Percentiles rank a stretch among this genome's conserved stretches.
Evolutionary conservation across 2,888 invertebrate genomes (phyloP).

Genomic region (Cheilosia vernalis): DNA sequence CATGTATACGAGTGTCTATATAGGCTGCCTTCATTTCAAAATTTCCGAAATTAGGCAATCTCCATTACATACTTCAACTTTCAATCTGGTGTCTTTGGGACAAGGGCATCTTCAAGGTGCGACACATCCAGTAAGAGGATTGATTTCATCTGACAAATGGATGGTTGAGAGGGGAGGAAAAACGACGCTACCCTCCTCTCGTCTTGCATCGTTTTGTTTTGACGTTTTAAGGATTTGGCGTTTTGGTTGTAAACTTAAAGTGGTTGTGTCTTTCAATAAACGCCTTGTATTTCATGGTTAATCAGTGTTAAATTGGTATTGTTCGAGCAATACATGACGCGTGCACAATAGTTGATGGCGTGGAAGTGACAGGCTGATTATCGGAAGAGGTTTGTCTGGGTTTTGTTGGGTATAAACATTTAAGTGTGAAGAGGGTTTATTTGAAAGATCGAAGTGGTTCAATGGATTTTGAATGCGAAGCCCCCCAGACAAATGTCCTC

Average conservation of each 20-base stretch:
- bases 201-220: neutral
- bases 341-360: neutral
- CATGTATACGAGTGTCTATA: neutral
- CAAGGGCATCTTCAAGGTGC: neutral
- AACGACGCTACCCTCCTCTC: neutral
- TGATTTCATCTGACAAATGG: slow-evolving; percentile 31
- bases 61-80: slow-evolving; percentile 35
- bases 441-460: no score
- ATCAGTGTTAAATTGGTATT: slow-evolving; percentile 22
- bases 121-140: slow-evolving; percentile 12
- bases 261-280: no score
- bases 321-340: neutral
- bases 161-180: neutral
- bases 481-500: no score
- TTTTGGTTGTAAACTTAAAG: neutral
- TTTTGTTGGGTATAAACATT: no score
- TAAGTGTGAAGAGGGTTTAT: no score
- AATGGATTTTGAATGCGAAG: no score
- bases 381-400: no score
- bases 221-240: slow-evolving; percentile 26
- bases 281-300: slow-evolving; percentile 21
- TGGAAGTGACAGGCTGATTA: slow-evolving; percentile 2
- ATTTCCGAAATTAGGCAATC: slow-evolving; percentile 44
- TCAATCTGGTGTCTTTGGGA: slow-evolving; percentile 6
- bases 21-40: slow-evolving; percentile 7